Conservation (phyloP, 2,888 invertebrate species). For the Apodemia hepburni region DNA sequence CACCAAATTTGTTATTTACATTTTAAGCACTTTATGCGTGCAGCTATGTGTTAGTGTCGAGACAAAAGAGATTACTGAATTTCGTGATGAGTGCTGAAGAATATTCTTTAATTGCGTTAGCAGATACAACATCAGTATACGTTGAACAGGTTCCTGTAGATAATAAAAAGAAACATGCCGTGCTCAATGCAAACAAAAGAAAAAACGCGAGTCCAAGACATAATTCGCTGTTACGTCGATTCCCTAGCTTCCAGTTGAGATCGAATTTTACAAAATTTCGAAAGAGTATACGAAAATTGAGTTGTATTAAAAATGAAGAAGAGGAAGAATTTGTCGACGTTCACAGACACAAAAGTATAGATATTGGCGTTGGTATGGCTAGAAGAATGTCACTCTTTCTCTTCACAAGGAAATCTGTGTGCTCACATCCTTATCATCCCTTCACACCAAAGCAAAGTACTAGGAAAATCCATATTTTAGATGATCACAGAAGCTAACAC, state of each 20-base stretch:
- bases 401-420: conserved; percentile 61
- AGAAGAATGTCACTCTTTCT: conserved; percentile 62
- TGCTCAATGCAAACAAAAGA: conserved; percentile 9
- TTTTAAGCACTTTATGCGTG: conserved; percentile 37
- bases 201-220: conserved; percentile 10
- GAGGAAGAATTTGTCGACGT: conserved; percentile 53
- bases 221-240: conserved; percentile 38
- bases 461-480: conserved; percentile 53
- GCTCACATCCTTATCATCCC: conserved; percentile 69
- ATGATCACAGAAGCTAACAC: conserved; percentile 39
- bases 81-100: conserved; percentile 62
- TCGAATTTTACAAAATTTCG: conserved; percentile 50
- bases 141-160: conserved; percentile 40
- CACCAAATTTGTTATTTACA: conserved; percentile 43
- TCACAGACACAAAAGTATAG: conserved; percentile 63
- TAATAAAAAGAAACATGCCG: conserved; percentile 29
- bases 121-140: conserved; percentile 42
- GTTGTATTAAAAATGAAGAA: conserved; percentile 48
- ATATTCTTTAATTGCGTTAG: conserved; percentile 43
- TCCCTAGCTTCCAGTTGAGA: conserved; percentile 46
- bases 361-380: conserved; percentile 64
- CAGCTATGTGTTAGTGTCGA: conserved; percentile 43
- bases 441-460: conserved; percentile 65
- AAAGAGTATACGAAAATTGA: conserved; percentile 49
- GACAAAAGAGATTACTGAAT: conserved; percentile 44